Evolutionary conservation across 2,113 vertebrate genomes (phyloP).

Genomic region (Caranx melampygus): DNA sequence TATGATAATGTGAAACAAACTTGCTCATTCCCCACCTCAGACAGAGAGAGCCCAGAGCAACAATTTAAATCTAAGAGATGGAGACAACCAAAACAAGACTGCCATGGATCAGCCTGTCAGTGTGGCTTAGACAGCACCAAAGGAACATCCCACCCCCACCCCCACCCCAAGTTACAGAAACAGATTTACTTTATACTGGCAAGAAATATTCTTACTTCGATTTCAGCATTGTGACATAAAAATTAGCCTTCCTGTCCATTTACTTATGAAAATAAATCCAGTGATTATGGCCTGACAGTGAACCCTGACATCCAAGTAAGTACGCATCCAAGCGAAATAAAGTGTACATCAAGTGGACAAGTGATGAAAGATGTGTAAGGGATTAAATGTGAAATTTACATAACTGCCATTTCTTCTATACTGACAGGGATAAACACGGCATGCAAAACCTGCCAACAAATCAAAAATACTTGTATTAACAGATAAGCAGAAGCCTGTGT

Average conservation of each 20-base stretch:
- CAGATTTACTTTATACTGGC: conserved; percentile 2
- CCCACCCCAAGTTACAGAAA: background rate
- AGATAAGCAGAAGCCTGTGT: background rate
- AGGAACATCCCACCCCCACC: background rate
- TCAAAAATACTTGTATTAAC: background rate
- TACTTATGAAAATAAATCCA: background rate
- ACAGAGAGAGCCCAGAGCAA: conserved; percentile 36
- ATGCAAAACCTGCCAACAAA: background rate
- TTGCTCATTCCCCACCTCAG: conserved; percentile 15
- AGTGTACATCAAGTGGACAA: too few relatives aligned
- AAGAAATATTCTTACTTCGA: background rate
- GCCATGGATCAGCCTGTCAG: conserved; percentile 20
- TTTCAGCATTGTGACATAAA: background rate
- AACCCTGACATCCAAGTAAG: background rate
- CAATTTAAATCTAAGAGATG: conserved; percentile 28
- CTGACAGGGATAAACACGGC: background rate
- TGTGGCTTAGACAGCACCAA: background rate
- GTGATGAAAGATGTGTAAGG: background rate
- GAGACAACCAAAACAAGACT: conserved; percentile 24
- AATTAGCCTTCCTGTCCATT: background rate
- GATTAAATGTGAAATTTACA: background rate
- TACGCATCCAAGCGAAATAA: background rate
- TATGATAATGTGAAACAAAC: conserved; percentile 34
- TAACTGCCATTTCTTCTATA: background rate
- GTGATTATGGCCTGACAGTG: background rate